Evolutionary conservation across 2,888 invertebrate species (phyloP), one percentile per base, ranked within the genome.

Genomic region (Caenorhabditis japonica): DNA sequence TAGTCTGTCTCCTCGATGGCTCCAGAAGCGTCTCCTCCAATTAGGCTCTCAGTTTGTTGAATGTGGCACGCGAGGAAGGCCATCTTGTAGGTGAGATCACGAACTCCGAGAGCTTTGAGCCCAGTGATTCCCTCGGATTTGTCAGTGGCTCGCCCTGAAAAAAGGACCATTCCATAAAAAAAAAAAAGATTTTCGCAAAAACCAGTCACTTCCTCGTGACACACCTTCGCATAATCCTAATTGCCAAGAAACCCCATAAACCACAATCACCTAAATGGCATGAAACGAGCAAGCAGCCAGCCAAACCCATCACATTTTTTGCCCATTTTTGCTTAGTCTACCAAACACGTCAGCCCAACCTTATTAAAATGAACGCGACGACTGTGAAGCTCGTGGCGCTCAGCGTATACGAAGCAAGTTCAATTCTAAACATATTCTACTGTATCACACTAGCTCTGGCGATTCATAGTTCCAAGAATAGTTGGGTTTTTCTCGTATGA

Each of bases 1-100:
- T 94, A 93, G 0, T 95, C 94, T 56, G 95, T 91, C 83, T 95
- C 94, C 62, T 94, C 95, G 76, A 52, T 39, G n/a, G 34, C 38
- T 10, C 52, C 58, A 10, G 72, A 53, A 33, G 55, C 47, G 21
- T 74, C 74, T 19, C 51, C 58, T n/a, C 53, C 53, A 33, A 69
- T 36, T 0, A 74, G 55, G 23, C 62, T 56, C 17, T 74, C 75
- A 5, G 68, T 76, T 23, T 75, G 66, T 36, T 77, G 71, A 2
- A 97, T 93, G 84, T 94, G 94, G 88, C 95, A 96, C 0, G 96
- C 94, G 59, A 99, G 90, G 89, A 97, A 99, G 1, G 96, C 94
- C 88, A 95, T 92, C 86, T 93, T 92, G 89, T 93, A 94, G 75
- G 92, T 92, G 38, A 95, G 90, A 87, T 95, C 94, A 19, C 94